phyloP scores from a whole-genome alignment of 2,797 vertebrate genomes.

The Pangasius mekongensis region DNA sequence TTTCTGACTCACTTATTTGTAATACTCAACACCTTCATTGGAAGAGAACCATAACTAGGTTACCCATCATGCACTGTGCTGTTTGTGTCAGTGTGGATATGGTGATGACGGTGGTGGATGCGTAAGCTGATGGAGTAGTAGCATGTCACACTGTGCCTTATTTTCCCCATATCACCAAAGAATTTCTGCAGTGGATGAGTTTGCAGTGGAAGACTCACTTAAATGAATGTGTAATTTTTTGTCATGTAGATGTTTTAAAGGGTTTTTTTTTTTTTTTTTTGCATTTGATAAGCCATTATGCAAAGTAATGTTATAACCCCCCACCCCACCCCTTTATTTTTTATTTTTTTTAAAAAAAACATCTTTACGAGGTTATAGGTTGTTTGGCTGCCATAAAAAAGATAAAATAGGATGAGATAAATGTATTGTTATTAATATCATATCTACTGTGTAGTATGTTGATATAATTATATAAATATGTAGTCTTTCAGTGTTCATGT shows the following conservation, averaged over 20 bases:
- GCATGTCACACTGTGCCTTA: background rate
- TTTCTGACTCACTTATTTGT: background rate
- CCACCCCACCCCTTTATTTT: background rate
- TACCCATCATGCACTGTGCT: constrained; percentile 6
- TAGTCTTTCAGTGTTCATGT: background rate
- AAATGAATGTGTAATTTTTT: background rate
- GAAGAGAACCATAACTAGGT: background rate
- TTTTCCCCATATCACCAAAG: background rate
- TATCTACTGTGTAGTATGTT: background rate
- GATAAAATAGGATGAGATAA: background rate
- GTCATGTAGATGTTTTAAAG: background rate
- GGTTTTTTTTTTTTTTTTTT: background rate
- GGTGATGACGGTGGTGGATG: background rate
- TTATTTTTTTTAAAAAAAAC: background rate
- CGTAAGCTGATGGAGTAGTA: background rate
- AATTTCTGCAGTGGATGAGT: background rate
- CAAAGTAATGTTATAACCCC: background rate
- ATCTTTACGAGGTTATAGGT: background rate
- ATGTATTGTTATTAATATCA: background rate
- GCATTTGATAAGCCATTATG: background rate
- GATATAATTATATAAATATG: too few relatives aligned
- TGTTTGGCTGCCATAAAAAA: background rate
- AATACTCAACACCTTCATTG: background rate
- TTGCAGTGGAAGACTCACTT: background rate
- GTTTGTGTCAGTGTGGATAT: background rate